Evolutionary conservation across 1,140 invertebrate species (phyloP), one percentile per base, ranked within the genome.

Genomic region (Monomorium pharaonis): DNA sequence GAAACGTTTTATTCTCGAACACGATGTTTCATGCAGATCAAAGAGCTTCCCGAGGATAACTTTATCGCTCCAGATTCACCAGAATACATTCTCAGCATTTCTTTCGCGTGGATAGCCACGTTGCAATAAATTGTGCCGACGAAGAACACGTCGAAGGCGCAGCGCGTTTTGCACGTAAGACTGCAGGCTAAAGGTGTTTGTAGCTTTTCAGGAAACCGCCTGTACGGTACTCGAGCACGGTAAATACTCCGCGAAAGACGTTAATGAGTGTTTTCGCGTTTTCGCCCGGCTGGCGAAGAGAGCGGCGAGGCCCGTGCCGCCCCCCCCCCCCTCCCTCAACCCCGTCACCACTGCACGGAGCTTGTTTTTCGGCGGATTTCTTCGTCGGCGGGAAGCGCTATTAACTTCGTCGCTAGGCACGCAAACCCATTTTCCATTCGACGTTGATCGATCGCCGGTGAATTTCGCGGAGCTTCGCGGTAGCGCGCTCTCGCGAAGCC

Each of bases 371-470:
- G 44, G 21, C 14, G 37, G n/a, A 75, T 78, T 89, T 89, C 85
- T 84, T 89, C 84, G 63, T 9, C n/a, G 12, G n/a, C 10, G 33
- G 30, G 58, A 58, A 67, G 51, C 84, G 76, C 76, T 76, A 87
- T 89, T 87, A 89, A 84, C 87, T 84, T 75, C 58, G 78, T 89
- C 78, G 54, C 87, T 87, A 77, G 77, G 51, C 77, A 89, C 84
- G 85, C 88, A 88, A 87, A 67, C 85, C 62, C 47, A 83, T 87
- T 84, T 89, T 84, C 85, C 56, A 87, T 47, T 69, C 49, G 85
- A 89, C 88, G 88, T 89, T 90, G 88, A 90, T 90, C 88, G 88
- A 90, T 90, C 85, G 85, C 44, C 62, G 21, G 18, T 60, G 70
- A 90, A 89, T 75, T 89, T 87, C 65, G 54, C 69, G 27, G 51